Base-by-base conservation (phyloP, 2,113 vertebrate species). In the Callionymus lyra region DNA sequence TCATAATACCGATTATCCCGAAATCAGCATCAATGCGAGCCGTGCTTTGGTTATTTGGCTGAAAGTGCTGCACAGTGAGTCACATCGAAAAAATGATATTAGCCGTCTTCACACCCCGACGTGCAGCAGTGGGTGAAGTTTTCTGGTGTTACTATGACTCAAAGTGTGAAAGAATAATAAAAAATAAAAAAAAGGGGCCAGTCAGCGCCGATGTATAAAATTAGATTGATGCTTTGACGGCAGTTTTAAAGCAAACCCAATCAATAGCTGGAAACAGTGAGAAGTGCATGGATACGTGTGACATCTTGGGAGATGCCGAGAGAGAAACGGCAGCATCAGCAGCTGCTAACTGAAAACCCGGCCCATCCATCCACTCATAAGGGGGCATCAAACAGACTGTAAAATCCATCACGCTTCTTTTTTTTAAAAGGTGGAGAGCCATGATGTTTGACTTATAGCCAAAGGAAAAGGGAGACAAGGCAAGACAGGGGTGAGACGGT, bases 351-450 rank as follows among this genome's bases (percentile, higher is more conserved):
- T 57, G 57, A 66, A 58, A 45, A n/a, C 38, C 31, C 39, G 10
- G 31, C 12, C 43, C 46, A 53, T 72, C 58, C 40, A 51, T 57
- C 58, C 59, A 15, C 18, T 6, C 8, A 59, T n/a, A n/a, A 59
- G 41, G 37, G 44, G 47, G 58, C 68, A 73, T 79, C 70, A 77
- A 72, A 72, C 53, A 53, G 63, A 72, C 72, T 75, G 70, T 44
- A 53, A 75, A 73, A 79, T 67, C 50, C 47, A 47, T 65, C 59
- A 49, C 39, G 6, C 6, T 17, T 41, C n/a, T n/a, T n/a, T n/a
- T n/a, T n/a, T n/a, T n/a, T n/a, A n/a, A 35, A 13, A 35, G 12
- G 6, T 6, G n/a, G 16, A 19, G 35, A 35, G 46, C 34, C 45
- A 34, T 38, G 33, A 44, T 49, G 47, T 44, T 21, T 45, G 50